Evolutionary conservation across 2,888 invertebrate species (phyloP).

Genomic region (Polymixis flavicincta): DNA sequence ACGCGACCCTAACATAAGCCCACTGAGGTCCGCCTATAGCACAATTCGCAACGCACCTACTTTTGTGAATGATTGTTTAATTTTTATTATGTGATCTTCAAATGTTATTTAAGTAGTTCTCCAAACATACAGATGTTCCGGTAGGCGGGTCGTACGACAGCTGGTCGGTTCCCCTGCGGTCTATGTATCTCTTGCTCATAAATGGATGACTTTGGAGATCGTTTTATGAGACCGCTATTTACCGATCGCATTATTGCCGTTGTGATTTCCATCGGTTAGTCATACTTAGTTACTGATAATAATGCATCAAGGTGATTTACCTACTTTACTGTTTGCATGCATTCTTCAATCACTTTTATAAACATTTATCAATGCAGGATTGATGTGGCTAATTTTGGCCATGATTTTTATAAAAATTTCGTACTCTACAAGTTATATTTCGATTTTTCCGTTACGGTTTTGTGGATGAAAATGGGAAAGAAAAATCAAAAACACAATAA

Average conservation of each 20-base stretch:
- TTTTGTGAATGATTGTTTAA: slow-evolving; percentile 88
- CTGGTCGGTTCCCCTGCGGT: slow-evolving; percentile 76
- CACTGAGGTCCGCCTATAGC: slow-evolving; percentile 67
- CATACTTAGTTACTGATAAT: slow-evolving; percentile 47
- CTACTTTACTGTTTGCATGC: slow-evolving; percentile 39
- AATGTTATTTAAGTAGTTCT: slow-evolving; percentile 88
- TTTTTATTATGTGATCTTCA: slow-evolving; percentile 90
- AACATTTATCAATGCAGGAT: not conserved
- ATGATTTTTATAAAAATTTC: not conserved
- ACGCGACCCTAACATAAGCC: slow-evolving; percentile 79
- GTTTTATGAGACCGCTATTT: slow-evolving; percentile 59
- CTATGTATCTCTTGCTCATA: slow-evolving; percentile 72
- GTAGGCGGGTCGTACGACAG: slow-evolving; percentile 82
- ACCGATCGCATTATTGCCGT: slow-evolving; percentile 53
- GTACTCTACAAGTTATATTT: not conserved
- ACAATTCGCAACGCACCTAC: slow-evolving; percentile 86
- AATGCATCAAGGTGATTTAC: slow-evolving; percentile 54
- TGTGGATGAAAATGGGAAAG: slow-evolving; percentile 57
- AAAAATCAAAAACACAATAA: slow-evolving; percentile 70
- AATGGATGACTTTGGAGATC: slow-evolving; percentile 58
- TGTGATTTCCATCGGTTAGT: slow-evolving; percentile 52
- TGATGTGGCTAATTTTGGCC: not conserved
- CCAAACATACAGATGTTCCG: slow-evolving; percentile 86
- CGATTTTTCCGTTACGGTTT: slow-evolving; percentile 13
- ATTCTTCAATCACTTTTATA: slow-evolving; percentile 17